Evolutionary conservation across 2,888 invertebrate genomes (phyloP).

Genomic region (Philopedon plagiatum): DNA sequence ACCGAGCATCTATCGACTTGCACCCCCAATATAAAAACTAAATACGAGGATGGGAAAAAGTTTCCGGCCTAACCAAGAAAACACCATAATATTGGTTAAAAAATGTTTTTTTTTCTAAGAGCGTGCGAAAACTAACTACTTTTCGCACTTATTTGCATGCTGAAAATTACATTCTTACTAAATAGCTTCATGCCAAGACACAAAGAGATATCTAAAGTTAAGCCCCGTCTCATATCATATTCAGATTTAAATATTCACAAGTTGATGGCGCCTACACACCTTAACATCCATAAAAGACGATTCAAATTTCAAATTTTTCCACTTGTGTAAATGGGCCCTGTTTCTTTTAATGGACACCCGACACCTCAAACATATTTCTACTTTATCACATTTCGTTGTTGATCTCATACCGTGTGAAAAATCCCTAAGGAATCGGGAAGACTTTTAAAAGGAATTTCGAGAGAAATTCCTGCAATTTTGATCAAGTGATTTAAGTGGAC

Average conservation of each 20-base stretch:
- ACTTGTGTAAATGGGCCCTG: constrained; percentile 10
- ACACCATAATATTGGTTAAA: too few species aligned
- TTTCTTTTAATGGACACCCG: constrained; percentile 28
- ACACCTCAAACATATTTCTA: constrained; percentile 22
- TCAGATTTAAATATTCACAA: not conserved
- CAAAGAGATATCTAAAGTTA: too few species aligned
- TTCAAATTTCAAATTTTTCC: not conserved
- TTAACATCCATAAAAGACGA: not conserved
- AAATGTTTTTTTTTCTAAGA: too few species aligned
- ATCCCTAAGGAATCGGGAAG: constrained; percentile 15
- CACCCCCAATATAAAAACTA: too few species aligned
- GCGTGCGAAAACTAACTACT: too few species aligned
- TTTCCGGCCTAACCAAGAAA: too few species aligned
- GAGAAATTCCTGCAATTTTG: constrained; percentile 3
- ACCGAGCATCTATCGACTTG: too few species aligned
- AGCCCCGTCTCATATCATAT: too few species aligned
- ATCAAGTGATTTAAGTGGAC: constrained; percentile 19
- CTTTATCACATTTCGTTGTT: not conserved
- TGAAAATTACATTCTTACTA: too few species aligned
- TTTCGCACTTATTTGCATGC: too few species aligned
- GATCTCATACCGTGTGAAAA: constrained; percentile 12
- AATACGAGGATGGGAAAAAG: too few species aligned
- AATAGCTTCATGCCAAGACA: too few species aligned
- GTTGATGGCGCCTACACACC: not conserved
- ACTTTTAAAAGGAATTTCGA: constrained; percentile 22